Base-by-base conservation (phyloP, 2,888 invertebrate genomes). In the Scotopteryx bipunctaria region DNA sequence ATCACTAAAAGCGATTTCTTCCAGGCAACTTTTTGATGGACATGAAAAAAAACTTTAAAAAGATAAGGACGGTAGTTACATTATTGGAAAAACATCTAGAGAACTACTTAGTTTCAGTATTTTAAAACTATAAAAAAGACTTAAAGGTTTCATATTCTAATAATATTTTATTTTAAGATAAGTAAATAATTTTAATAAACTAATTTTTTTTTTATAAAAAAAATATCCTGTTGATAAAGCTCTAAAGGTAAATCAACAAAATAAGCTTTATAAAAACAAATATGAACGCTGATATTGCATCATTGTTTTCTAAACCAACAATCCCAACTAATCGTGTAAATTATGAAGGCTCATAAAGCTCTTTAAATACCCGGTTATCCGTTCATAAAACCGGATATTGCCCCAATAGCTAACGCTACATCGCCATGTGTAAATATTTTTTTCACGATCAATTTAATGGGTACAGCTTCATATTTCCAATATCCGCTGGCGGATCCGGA, bases 361-460 rank as follows among this genome's bases (percentile, higher is more conserved):
- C 31, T 27, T 13, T 40, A 23, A 37, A 37, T 27, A 36, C 15
- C 46, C 16, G 36, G 42, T 54, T 47, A 46, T 46, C 17, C 44
- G 31, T 15, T 27, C 47, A 36, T 35, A 23, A 46, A 41, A 15
- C 42, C 46, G 52, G 52, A 52, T 42, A 47, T 52, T 52, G 27
- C 19, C 36, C 27, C 29, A 47, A 52, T 35, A 57, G 41, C 45
- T 53, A 53, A 51, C 57, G 42, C 38, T n/a, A 27, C 27, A 27
- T 9, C 44, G 27, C 44, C 42, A 47, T 49, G 43, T 41, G 53
- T 48, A 68, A 69, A 67, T 66, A 69, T 66, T 66, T 63, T 62
- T 61, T 64, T 59, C 63, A 65, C 64, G 59, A 64, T 64, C 68
- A 61, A 70, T 71, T 71, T 66, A 66, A 69, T 66, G 53, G 57